These are phyloP conservation scores for Xerus rutilus DNA, from an alignment of 2,797 vertebrate species.

Conservation along the genomic window DNA sequence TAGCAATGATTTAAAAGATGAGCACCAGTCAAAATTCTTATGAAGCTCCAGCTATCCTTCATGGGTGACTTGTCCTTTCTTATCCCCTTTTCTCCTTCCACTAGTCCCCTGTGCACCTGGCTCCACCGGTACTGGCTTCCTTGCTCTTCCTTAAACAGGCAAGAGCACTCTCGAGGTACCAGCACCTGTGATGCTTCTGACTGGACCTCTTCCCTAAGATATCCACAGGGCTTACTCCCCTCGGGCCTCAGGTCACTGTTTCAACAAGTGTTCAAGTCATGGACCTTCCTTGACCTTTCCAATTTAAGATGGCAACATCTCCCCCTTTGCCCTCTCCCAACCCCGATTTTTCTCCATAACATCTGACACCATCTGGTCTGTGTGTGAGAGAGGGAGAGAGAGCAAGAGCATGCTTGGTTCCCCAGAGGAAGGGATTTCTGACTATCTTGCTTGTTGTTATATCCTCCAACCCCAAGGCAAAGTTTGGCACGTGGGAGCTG, in stretches of 20 bases:
- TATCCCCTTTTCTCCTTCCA: background rate
- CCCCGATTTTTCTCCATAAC: background rate
- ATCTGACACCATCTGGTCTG: background rate
- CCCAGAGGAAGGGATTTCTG: background rate
- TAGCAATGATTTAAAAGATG: background rate
- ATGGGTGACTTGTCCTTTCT: background rate
- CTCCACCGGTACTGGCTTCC: background rate
- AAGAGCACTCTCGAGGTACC: background rate
- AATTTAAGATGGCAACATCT: background rate
- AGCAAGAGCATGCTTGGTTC: background rate
- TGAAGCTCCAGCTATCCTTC: background rate
- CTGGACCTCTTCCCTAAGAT: background rate
- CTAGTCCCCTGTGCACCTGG: background rate
- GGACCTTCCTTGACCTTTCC: background rate
- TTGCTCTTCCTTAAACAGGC: background rate
- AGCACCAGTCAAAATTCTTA: background rate
- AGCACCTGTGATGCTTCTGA: background rate
- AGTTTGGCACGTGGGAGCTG: background rate
- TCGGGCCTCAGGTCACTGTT: background rate
- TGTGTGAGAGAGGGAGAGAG: background rate
- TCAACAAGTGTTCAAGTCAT: rapidly evolving
- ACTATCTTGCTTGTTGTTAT: background rate
- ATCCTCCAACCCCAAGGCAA: background rate
- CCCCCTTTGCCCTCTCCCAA: too few species aligned
- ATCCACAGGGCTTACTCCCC: background rate